Evolutionary conservation across 2,888 invertebrate species (phyloP), one percentile per base, ranked within the genome.

Genomic region (Caradrina clavipalpis): DNA sequence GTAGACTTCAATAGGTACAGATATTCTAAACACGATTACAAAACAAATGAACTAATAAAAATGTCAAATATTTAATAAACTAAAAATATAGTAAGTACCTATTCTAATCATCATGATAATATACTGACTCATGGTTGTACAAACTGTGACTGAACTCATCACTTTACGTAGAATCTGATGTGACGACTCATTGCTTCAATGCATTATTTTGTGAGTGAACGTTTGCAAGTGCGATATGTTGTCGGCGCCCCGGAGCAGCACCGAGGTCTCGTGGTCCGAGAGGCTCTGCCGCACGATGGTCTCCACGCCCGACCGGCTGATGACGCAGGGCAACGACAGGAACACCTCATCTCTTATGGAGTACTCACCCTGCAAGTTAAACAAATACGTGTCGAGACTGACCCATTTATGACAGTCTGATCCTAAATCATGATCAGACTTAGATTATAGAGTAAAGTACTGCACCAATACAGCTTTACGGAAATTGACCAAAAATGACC

Each of bases 261-360:
- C 93, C 2, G 87, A 78, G 0, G 92, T 81, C 90, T 98, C 98
- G 1, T 93, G 88, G 0, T 95, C 91, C 0, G 96, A 97, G 59
- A 98, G 92, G 35, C 96, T 95, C 88, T 97, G 97, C 71, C 97
- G 96, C 17, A 98, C 96, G 61, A 98, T 92, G 78, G 96, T 96
- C 0, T 96, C 96, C 1, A 98, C 96, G n/a, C 98, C 98, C 62
- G 96, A 95, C 70, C 96, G 92, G 11, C 97, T 97, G 39, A 98
- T 86, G 0, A 97, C 96, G 81, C 97, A 97, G 1, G 98, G 98
- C 61, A 98, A 89, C 0, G 98, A 98, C 51, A 98, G 93, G 89
- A 97, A 98, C 1, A 98, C 97, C 73, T 83, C 81, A 4, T 83
- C 74, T 47, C 67, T 59, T 13, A 83, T 80, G 0, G 71, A 47